Evolutionary conservation across 1,140 invertebrate species (phyloP).

Genomic region (Pseudomyrmex flavicornis): DNA sequence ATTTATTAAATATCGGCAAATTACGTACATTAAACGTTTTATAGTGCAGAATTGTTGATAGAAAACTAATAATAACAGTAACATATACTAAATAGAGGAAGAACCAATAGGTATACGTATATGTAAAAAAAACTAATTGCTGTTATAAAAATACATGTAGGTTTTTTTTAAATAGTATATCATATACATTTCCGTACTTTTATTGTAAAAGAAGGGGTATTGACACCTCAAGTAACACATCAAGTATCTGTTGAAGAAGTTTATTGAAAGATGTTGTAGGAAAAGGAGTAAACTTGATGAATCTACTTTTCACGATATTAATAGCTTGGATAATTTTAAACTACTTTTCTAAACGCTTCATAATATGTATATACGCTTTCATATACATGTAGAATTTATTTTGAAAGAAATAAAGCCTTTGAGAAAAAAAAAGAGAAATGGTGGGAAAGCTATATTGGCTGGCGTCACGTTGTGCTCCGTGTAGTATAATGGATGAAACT

Average conservation of each 20-base stretch:
- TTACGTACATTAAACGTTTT: neutral
- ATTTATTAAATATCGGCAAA: neutral
- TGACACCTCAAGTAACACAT: slow-evolving; percentile 4
- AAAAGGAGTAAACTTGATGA: slow-evolving; percentile 19
- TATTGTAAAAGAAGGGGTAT: slow-evolving; percentile 19
- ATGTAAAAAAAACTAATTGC: neutral
- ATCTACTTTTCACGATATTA: slow-evolving; percentile 45
- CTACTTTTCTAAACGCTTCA: slow-evolving; percentile 35
- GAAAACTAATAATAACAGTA: slow-evolving; percentile 5
- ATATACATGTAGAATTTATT: slow-evolving; percentile 36
- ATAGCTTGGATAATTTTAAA: slow-evolving; percentile 57
- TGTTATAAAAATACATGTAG: slow-evolving; percentile 4
- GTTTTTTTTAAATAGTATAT: neutral
- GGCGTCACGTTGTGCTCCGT: neutral
- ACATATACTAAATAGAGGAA: slow-evolving; percentile 16
- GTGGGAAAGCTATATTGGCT: slow-evolving; percentile 1
- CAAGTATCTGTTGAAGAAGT: slow-evolving; percentile 11
- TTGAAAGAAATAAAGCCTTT: slow-evolving; percentile 52
- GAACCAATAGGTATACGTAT: too few species aligned
- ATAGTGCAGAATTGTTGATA: neutral
- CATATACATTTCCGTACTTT: neutral
- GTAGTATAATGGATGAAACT: slow-evolving; percentile 7
- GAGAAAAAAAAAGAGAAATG: slow-evolving; percentile 15
- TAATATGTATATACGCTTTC: slow-evolving; percentile 47
- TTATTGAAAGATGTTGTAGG: slow-evolving; percentile 23